Conservation (phyloP, 2,113 vertebrate genomes). For the Neodontobutis hainanensis region DNA sequence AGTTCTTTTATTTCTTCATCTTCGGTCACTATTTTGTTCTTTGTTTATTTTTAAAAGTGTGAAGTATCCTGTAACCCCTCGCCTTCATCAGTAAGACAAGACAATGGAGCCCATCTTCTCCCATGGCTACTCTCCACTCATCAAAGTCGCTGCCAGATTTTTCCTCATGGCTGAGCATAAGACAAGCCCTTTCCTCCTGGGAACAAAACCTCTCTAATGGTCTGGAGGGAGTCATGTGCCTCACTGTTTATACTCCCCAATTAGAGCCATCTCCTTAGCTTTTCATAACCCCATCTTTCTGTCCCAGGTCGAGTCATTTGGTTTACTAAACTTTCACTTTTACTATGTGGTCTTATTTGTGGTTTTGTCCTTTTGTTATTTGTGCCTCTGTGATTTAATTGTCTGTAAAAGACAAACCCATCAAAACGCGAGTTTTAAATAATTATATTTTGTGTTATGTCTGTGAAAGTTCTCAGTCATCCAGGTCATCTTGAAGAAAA, state of each 20-base stretch:
- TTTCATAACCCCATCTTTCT: constrained; percentile 45
- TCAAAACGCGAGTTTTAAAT: no score
- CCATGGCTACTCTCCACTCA: constrained; percentile 68
- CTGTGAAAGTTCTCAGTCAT: no score
- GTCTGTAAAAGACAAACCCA: no score
- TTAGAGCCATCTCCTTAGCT: constrained; percentile 63
- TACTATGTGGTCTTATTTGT: constrained; percentile 5
- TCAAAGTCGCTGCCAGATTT: constrained; percentile 72
- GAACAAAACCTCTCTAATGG: constrained; percentile 75
- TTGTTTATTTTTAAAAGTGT: background rate
- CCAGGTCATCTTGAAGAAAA: no score
- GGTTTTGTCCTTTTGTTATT: constrained; percentile 13
- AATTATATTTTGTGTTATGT: no score
- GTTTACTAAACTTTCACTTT: constrained; percentile 38
- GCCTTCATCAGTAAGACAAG: constrained; percentile 67
- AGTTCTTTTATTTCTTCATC: constrained; percentile 23
- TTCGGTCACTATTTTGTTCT: constrained; percentile 11
- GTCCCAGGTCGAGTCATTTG: constrained; percentile 30
- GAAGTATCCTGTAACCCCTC: constrained; percentile 49
- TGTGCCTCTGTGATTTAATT: no score
- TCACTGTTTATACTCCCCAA: constrained; percentile 72
- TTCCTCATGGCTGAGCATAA: constrained; percentile 78
- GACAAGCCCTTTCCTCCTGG: constrained; percentile 73
- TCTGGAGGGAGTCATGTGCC: constrained; percentile 72
- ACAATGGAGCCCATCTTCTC: constrained; percentile 74